Conservation (phyloP, 2,888 invertebrate species). For the Pherbina coryleti region DNA sequence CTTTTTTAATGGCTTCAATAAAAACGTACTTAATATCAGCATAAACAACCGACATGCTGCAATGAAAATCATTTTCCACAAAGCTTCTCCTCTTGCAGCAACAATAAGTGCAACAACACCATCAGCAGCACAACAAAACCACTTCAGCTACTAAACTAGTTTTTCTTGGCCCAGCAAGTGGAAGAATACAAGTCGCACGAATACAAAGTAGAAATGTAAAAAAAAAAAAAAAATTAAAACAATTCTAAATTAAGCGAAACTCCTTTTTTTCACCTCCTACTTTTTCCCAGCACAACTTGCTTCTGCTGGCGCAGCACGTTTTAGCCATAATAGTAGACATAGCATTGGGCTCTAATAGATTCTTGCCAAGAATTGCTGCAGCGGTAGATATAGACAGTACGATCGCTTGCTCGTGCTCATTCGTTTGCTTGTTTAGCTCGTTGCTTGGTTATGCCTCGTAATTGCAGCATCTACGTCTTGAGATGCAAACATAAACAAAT, state of each 20-base stretch:
- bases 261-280: not conserved
- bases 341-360: constrained; percentile 32
- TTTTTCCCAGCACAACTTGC: too few relatives aligned
- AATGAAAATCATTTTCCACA: too few relatives aligned
- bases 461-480: too few relatives aligned
- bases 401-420: not conserved
- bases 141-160: constrained; percentile 6
- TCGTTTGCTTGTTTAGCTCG: too few relatives aligned
- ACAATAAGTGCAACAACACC: not conserved
- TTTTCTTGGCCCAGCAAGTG: not conserved
- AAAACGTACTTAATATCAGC: not conserved
- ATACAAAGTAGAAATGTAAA: too few relatives aligned
- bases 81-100: too few relatives aligned
- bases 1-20: not conserved
- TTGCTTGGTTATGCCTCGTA: too few relatives aligned
- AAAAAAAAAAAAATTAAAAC: too few relatives aligned
- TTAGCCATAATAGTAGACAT: constrained; percentile 38
- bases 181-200: not conserved
- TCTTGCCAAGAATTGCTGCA: constrained; percentile 10
- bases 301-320: constrained; percentile 30
- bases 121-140: not conserved
- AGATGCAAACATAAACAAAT: too few relatives aligned
- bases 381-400: constrained; percentile 5
- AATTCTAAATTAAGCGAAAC: constrained; percentile 18
- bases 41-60: not conserved